Conservation (phyloP, 2,113 vertebrate genomes). For the Ictidomys tridecemlineatus region DNA sequence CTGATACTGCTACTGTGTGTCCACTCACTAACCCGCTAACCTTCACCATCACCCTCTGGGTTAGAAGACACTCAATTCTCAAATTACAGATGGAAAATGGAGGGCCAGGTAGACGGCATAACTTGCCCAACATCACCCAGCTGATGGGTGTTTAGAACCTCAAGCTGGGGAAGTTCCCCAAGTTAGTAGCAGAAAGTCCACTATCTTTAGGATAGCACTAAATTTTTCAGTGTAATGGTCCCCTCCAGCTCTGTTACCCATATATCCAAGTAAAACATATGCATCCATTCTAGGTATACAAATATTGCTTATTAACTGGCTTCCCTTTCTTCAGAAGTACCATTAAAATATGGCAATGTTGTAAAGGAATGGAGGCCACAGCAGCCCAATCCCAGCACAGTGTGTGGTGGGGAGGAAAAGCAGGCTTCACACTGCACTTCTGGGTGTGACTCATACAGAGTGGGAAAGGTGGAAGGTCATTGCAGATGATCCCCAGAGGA, state of each 20-base stretch:
- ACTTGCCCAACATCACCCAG: neutral
- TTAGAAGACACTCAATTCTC: neutral
- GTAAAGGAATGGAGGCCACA: no score
- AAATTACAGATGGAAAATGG: no score
- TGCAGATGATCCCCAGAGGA: no score
- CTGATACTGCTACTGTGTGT: neutral
- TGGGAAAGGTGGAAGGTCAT: no score
- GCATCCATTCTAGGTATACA: neutral
- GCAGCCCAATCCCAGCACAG: no score
- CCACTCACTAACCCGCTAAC: neutral
- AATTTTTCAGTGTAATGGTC: neutral
- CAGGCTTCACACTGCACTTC: no score
- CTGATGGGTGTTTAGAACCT: accelerated
- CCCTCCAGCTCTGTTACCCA: neutral
- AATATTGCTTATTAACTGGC: neutral
- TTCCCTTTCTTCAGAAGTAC: no score
- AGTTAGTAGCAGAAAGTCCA: no score
- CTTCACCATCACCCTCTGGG: accelerated
- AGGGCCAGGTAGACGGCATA: accelerated
- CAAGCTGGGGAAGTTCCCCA: neutral
- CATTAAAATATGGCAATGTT: no score
- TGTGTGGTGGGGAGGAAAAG: no score
- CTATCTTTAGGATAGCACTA: neutral
- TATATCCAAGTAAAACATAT: neutral
- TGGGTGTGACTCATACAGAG: no score